Evolutionary conservation across 2,113 vertebrate species (phyloP), one percentile per base, ranked within the genome.

Genomic region (Etheostoma spectabile): DNA sequence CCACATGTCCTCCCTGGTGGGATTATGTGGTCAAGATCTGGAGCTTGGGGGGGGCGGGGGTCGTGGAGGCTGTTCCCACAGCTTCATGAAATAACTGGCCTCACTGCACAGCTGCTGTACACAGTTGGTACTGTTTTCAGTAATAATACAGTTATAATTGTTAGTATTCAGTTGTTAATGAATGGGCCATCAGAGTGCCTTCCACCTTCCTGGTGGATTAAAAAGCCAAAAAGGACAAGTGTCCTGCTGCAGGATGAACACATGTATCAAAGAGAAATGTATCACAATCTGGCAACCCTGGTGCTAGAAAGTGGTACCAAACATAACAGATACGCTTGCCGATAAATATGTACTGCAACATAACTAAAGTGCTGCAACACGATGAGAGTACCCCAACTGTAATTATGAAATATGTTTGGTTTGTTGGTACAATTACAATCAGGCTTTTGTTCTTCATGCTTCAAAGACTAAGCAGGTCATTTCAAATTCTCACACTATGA

Each of bases 21-120:
- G 79, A 84, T 86, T 87, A 83, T 8, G 21, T 74, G 84, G 84
- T 86, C 71, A 30, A 70, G 77, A 83, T 77, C 21, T 75, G 70
- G 52, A 87, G 67, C 30, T 49, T 1, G 10, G 35, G 27, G 59
- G 71, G 30, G 27, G 3, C 27, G n/a, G n/a, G n/a, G n/a, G n/a
- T n/a, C 8, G 1, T 33, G 4, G 70, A 67, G 52, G 59, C 35
- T 63, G 64, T 86, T 91, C 87, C 86, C 83, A 80, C 74, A 86
- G 69, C 13, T 72, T 76, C 21, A 79, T 42, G 63, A 84, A 77
- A 82, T n/a, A 73, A 73, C 18, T n/a, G 63, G 45, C 8, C 57
- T 51, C 70, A 42, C 30, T 46, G 13, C n/a, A 46, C 67, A 78
- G 65, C 74, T 64, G 55, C 27, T 30, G 22, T 5, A n/a, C 13